phyloP scores from a whole-genome alignment of 1,140 invertebrate species.

The Oryzaephilus surinamensis region DNA sequence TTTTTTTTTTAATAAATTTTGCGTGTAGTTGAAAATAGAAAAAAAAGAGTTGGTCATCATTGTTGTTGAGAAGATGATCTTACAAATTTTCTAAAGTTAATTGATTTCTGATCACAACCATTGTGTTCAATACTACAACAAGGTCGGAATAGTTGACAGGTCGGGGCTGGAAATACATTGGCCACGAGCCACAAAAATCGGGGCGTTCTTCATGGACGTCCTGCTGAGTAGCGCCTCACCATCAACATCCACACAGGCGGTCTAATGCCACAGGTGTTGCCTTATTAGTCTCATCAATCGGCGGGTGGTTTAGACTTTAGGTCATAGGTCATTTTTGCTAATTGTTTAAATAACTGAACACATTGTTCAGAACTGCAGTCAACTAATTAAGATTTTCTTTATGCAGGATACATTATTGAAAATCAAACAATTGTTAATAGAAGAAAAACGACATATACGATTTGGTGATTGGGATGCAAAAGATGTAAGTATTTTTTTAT shows the following conservation, averaged over 20 bases:
- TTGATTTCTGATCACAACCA: no score
- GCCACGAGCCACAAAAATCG: conserved; percentile 10
- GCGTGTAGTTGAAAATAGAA: no score
- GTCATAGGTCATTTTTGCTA: conserved; percentile 5
- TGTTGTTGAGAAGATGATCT: no score
- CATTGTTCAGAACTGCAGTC: no score
- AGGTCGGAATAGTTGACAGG: conserved; percentile 6
- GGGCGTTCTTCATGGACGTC: no score
- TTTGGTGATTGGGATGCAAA: conserved; percentile 87
- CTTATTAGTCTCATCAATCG: conserved; percentile 17
- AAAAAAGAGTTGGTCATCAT: no score
- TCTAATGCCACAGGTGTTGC: conserved; percentile 15
- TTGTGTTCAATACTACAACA: conserved; percentile 1
- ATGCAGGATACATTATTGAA: conserved; percentile 45
- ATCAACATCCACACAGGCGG: conserved; percentile 7
- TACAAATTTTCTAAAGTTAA: no score
- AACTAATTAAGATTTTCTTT: no score
- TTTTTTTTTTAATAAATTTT: no score
- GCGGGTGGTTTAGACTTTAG: no score
- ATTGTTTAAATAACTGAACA: no score
- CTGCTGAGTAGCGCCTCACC: conserved; percentile 5
- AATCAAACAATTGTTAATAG: conserved; percentile 73
- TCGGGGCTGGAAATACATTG: conserved; percentile 11
- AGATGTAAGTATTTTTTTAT: conserved; percentile 60
- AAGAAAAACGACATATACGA: conserved; percentile 88